Conservation (phyloP, 1,140 invertebrate genomes). For the Daktulosphaira vitifoliae region DNA sequence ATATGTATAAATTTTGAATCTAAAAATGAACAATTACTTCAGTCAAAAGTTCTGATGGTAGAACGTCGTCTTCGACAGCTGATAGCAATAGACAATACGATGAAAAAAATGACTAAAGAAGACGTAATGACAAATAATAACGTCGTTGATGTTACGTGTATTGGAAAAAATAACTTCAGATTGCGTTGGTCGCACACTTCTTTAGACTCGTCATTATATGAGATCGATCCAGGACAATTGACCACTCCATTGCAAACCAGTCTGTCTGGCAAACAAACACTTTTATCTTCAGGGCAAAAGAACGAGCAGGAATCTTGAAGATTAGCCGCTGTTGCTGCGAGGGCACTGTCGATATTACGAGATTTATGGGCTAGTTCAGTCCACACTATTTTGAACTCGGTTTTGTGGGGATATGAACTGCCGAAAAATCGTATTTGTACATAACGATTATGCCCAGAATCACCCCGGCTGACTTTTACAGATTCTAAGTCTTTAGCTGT, state of each 20-base stretch:
- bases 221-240: constrained; percentile 62
- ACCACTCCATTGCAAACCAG: constrained; percentile 77
- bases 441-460: constrained; percentile 35
- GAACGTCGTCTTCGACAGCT: background rate
- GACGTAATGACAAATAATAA: background rate
- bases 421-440: constrained; percentile 60
- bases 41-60: no score
- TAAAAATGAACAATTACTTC: no score
- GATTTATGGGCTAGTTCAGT: constrained; percentile 76
- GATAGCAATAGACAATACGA: background rate
- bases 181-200: background rate
- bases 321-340: constrained; percentile 41
- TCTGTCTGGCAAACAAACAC: constrained; percentile 67
- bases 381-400: constrained; percentile 79
- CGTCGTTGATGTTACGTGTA: background rate
- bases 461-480: constrained; percentile 41
- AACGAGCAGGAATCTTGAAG: constrained; percentile 46
- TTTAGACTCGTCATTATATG: constrained; percentile 46
- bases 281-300: constrained; percentile 69
- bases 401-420: constrained; percentile 63
- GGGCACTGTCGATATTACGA: constrained; percentile 68
- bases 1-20: no score
- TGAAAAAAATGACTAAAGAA: background rate
- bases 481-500: constrained; percentile 54
- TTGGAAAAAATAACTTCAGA: background rate